Base-by-base conservation (phyloP, 2,888 invertebrate genomes). In the Cyaniris semiargus region DNA sequence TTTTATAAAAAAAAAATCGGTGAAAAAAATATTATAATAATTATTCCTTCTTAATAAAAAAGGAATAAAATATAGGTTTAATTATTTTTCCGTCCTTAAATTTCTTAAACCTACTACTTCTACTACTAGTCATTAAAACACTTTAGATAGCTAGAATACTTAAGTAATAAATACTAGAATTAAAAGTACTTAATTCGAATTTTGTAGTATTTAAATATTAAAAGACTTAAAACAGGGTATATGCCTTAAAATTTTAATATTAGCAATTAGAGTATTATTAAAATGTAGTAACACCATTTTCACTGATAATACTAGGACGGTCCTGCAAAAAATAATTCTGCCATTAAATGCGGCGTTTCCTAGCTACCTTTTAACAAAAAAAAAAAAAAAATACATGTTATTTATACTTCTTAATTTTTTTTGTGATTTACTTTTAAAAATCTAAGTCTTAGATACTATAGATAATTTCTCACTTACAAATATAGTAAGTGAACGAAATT, bases 191-290 rank as follows among this genome's bases (percentile, higher is more conserved):
- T 13, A 58, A 21, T 23, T 60, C 21, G 21, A 60, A 58, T 58
- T 58, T 60, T 60, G 27, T 66, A 31, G 5, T 66, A 23, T 66
- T 66, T 66, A 13, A 66, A 66, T 31, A 31, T 10, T 66, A 31
- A 66, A 66, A 66, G 27, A 27, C n/a, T 27, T 66, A 66, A 66
- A 66, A 66, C 66, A 66, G 66, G 27, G 66, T 66, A 66, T 27
- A 66, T 66, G 23, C 60, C 66, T 18, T 66, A 15, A 60, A 13
- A 60, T 23, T 21, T 60, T 66, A 66, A 27, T 66, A 66, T n/a
- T n/a, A n/a, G n/a, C n/a, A n/a, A n/a, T 66, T 27, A 15, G 6
- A 27, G 6, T 31, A 60, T 23, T 60, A 60, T 66, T 27, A 31
- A 27, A 66, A 66, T 31, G 15, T 27, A 31, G 13, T 15, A 15